Base-by-base conservation (phyloP, 2,888 invertebrate species). In the Pilophorus perplexus region DNA sequence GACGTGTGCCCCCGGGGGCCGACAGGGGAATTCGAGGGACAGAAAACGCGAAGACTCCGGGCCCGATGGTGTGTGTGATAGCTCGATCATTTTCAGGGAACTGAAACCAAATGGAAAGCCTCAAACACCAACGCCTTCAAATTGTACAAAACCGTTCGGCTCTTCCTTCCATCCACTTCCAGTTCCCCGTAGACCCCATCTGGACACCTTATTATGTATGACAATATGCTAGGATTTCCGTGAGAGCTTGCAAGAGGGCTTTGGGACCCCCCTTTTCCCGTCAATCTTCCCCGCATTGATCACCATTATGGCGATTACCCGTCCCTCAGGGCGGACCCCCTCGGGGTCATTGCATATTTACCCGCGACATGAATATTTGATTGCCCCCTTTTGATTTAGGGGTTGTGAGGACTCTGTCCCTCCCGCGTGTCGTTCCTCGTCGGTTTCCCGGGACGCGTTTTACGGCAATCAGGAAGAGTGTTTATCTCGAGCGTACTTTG, bases 331-430 rank as follows among this genome's bases (percentile, higher is more conserved):
- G 59, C 40, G 42, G n/a, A n/a, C 59, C 59, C 42, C 59, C 59
- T 40, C n/a, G 22, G 59, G 59, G 40, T 59, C 59, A 42, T 59
- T 59, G 59, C 59, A 59, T 59, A 59, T 59, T 59, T 59, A 59
- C 59, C 42, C 59, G 20, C 18, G 22, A 25, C 59, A 59, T 59
- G 59, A 59, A 59, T 59, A 59, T 59, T 59, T 59, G 59, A 59
- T 59, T 59, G 59, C 40, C 44, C 59, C 18, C 59, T 59, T 59
- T 59, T 59, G 59, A 59, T 59, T 59, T 59, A 59, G 59, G 59
- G 59, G 59, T 59, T 25, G 59, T n/a, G n/a, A n/a, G 59, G 23
- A 42, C 40, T 42, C 59, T 59, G 59, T 59, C 59, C 42, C 59
- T 38, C 42, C n/a, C 22, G n/a, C 42, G 38, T 55, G 55, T 55